Evolutionary conservation across 2,888 invertebrate species (phyloP).

Genomic region (Neoscelio sp.): DNA sequence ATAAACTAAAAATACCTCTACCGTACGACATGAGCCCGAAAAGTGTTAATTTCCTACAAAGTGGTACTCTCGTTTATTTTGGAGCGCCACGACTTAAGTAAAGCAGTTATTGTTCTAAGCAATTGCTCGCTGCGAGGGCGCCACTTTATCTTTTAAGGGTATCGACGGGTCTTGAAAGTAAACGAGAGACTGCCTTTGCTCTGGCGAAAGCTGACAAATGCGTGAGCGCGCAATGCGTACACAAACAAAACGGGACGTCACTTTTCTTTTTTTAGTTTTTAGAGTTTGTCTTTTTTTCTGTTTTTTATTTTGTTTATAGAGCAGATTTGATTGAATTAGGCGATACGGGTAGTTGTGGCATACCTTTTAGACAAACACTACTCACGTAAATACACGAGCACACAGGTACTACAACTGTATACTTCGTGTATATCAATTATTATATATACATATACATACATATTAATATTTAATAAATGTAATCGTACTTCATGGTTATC

Average conservation of each 20-base stretch:
- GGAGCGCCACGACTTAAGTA: no score
- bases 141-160: no score
- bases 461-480: conserved; percentile 83
- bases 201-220: conserved; percentile 78
- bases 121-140: no score
- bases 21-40: no score
- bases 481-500: conserved; percentile 82
- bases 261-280: conserved; percentile 46
- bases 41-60: conserved; percentile 16
- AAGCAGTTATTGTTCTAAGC: no score
- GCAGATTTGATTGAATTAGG: conserved; percentile 55
- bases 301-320: conserved; percentile 36
- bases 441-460: conserved; percentile 80
- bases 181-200: conserved; percentile 69
- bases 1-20: no score
- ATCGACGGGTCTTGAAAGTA: neutral
- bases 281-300: conserved; percentile 18
- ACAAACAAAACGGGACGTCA: conserved; percentile 51
- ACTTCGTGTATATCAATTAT: conserved; percentile 82
- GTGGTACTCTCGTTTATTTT: no score
- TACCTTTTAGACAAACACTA: conserved; percentile 55
- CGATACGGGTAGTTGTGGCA: conserved; percentile 59
- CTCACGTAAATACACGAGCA: conserved; percentile 65
- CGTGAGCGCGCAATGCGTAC: conserved; percentile 55
- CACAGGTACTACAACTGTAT: conserved; percentile 71